A percentile compares a stretch with the other conserved stretches of the same genome.
Conservation (phyloP, 2,888 invertebrate genomes). For the Aphrophora alni region DNA sequence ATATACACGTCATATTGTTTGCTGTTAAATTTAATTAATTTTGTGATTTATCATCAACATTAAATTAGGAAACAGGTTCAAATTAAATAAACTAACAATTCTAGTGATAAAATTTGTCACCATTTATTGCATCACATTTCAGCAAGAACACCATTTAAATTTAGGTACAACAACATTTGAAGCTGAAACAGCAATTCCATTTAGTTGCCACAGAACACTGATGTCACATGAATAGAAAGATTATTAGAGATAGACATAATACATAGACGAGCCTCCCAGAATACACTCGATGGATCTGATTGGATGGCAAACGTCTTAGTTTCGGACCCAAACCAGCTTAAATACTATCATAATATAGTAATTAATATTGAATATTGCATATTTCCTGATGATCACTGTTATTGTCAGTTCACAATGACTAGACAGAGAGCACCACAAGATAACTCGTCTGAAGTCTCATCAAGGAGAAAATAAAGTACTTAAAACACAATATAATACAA, state of each 20-base stretch:
- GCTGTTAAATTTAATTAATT: too few species aligned
- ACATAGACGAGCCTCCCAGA: conserved; percentile 48
- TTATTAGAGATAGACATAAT: conserved; percentile 40
- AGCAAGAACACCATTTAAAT: conserved; percentile 50
- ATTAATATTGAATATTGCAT: conserved; percentile 33
- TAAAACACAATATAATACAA: conserved; percentile 18
- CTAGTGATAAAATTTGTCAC: conserved; percentile 34
- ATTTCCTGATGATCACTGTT: conserved; percentile 32
- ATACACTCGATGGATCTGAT: conserved; percentile 32
- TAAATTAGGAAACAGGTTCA: too few species aligned
- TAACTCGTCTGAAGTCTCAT: conserved; percentile 12
- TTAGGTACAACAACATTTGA: conserved; percentile 38
- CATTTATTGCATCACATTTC: conserved; percentile 44
- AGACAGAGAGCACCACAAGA: not conserved
- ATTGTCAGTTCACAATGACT: conserved; percentile 50
- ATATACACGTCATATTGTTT: too few species aligned
- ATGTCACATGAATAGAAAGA: conserved; percentile 40
- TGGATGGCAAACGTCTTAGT: conserved; percentile 43
- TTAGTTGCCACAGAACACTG: conserved; percentile 40
- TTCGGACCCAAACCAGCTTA: conserved; percentile 54
- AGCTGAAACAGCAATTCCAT: conserved; percentile 35
- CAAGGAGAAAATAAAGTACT: conserved; percentile 27
- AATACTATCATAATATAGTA: conserved; percentile 33
- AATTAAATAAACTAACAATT: not conserved
- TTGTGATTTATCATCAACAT: too few species aligned